phyloP scores from a whole-genome alignment of 2,797 vertebrate genomes.

The Acrossocheilus fasciatus region DNA sequence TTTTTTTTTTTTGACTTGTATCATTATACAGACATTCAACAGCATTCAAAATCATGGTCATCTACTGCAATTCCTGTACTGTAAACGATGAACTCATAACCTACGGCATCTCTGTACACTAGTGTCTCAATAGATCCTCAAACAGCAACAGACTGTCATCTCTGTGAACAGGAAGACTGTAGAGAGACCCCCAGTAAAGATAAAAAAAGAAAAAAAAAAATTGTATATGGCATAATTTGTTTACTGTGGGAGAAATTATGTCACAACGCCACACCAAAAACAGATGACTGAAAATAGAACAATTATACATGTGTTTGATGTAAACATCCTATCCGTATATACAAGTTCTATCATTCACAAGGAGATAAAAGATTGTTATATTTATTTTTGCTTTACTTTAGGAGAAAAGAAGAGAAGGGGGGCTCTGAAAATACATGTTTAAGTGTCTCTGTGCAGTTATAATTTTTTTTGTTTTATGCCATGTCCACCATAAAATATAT shows the following conservation, averaged over 20 bases:
- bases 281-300: neutral
- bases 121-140: conserved; percentile 70
- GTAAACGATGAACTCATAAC: conserved; percentile 64
- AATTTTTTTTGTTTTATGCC: conserved; percentile 26
- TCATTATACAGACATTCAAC: conserved; percentile 61
- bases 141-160: conserved; percentile 56
- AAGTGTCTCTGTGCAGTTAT: conserved; percentile 45
- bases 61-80: conserved; percentile 60
- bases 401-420: neutral
- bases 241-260: conserved; percentile 10
- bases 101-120: conserved; percentile 75
- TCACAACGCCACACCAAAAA: conserved; percentile 1
- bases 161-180: conserved; percentile 68
- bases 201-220: neutral
- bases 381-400: conserved; percentile 23
- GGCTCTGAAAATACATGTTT: conserved; percentile 5
- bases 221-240: conserved; percentile 31
- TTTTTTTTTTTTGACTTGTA: conserved; percentile 48
- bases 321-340: neutral
- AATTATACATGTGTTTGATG: neutral
- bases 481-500: conserved; percentile 43
- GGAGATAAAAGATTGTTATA: neutral
- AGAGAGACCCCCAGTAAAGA: conserved; percentile 67
- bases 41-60: conserved; percentile 58
- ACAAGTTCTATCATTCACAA: conserved; percentile 21